Base-by-base conservation (phyloP, 2,113 vertebrate genomes). In the Geococcyx californianus region DNA sequence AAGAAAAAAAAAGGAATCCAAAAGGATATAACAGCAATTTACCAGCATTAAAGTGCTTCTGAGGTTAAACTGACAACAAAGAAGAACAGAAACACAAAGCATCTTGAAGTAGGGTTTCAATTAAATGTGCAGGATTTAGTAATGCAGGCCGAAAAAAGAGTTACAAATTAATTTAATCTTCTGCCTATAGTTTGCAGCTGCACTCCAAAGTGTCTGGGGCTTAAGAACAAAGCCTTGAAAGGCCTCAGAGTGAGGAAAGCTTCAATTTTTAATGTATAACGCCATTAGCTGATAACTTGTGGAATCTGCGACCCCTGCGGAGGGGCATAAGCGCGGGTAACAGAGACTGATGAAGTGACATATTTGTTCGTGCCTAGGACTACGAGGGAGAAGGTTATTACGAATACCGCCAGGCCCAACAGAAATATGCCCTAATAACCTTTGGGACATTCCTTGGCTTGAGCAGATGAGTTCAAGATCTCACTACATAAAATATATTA, bases 201-300 rank as follows among this genome's bases (percentile, higher is more conserved):
- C 97, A 97, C 97, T 98, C 97, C 97, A 45, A 97, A 97, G 96
- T 91, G 96, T 98, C 98, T 98, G 91, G 98, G 97, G 97, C 97
- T 98, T 98, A 97, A 95, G 96, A 97, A 98, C 97, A 98, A 98
- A 98, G 97, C 98, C 98, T 98, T 97, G 98, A 97, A 98, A 98
- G 97, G 97, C 95, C 97, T 97, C 70, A 25, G 96, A 96, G 95
- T 97, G 96, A 94, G 97, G 96, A 94, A 96, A 96, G 98, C 97
- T 98, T 97, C 87, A 97, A 98, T 98, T 98, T 98, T 98, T 98
- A 99, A 98, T 98, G 98, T 97, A 97, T 91, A 97, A 97, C 84
- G 97, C 98, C 98, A 99, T 99, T 99, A 99, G 98, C 98, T 98
- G 99, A 98, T 98, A 98, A 99, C 98, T 98, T 98, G 98, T 98